Evolutionary conservation across 1,140 invertebrate genomes (phyloP).

Genomic region (Lordiphosa mommai): DNA sequence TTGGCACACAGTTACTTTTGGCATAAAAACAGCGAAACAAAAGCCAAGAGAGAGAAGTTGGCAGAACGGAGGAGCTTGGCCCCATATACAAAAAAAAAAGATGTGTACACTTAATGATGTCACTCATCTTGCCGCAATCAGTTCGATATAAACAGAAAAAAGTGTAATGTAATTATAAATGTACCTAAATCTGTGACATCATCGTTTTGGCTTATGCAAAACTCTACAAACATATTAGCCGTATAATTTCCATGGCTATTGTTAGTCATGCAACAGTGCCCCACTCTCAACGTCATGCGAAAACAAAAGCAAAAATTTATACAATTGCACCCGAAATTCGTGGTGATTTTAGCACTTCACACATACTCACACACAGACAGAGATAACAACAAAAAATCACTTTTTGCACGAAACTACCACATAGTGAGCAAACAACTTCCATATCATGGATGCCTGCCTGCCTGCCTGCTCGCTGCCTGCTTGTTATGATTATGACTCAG

Average conservation of each 20-base stretch:
- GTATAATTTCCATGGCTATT: conserved; percentile 22
- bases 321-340: conserved; percentile 25
- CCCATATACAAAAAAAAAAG: conserved; percentile 26
- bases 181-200: conserved; percentile 36
- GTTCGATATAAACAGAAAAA: conserved; percentile 34
- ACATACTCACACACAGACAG: conserved; percentile 1
- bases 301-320: conserved; percentile 47
- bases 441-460: not conserved
- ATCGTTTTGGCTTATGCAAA: conserved; percentile 43
- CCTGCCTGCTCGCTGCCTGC: not conserved
- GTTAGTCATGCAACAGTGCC: conserved; percentile 57
- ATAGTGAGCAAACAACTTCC: conserved; percentile 22
- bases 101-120: conserved; percentile 48
- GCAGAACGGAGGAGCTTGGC: conserved; percentile 17
- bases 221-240: not conserved
- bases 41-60: conserved; percentile 15
- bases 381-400: not conserved
- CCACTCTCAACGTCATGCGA: conserved; percentile 16
- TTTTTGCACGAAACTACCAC: conserved; percentile 33
- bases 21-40: conserved; percentile 25
- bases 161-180: conserved; percentile 34
- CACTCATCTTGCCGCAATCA: conserved; percentile 51
- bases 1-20: conserved; percentile 49
- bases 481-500: conserved; percentile 37
- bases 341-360: conserved; percentile 24